These are phyloP conservation scores for Eilema griseolum DNA, from an alignment of 2,888 invertebrate genomes.

Conservation along the genomic window DNA sequence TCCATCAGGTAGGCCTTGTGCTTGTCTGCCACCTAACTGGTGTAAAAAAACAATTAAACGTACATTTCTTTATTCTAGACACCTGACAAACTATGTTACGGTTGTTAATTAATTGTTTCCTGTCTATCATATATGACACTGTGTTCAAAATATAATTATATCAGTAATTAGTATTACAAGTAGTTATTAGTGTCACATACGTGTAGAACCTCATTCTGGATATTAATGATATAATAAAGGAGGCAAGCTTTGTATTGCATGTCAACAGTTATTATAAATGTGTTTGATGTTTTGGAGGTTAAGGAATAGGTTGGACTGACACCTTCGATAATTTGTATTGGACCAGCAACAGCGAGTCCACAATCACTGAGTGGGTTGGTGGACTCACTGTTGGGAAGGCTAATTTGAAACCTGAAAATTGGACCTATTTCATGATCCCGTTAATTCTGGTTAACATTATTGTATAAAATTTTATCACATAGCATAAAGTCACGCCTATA, in stretches of 20 bases:
- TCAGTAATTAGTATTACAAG: not conserved
- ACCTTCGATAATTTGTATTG: not conserved
- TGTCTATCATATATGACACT: not conserved
- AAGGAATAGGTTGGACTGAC: not conserved
- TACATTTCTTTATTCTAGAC: too few species aligned
- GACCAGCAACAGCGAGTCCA: not conserved
- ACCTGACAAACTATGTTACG: not conserved
- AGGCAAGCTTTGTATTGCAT: slow-evolving; percentile 2
- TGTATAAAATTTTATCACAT: too few species aligned
- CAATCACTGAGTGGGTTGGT: too few species aligned
- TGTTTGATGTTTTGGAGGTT: not conserved
- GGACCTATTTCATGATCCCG: too few species aligned
- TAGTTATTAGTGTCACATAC: not conserved
- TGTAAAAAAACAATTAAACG: too few species aligned
- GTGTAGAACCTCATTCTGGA: not conserved
- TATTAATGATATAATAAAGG: not conserved
- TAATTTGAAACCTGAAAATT: too few species aligned
- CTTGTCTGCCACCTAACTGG: too few species aligned
- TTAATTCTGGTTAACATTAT: too few species aligned
- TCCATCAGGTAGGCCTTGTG: too few species aligned
- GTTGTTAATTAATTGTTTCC: not conserved
- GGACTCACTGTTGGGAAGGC: too few species aligned
- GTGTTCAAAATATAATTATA: slow-evolving; percentile 1
- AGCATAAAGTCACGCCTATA: too few species aligned
- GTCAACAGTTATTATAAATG: slow-evolving; percentile 1